phyloP scores from a whole-genome alignment of 2,797 vertebrate species.

The Coccyzus lansbergi region DNA sequence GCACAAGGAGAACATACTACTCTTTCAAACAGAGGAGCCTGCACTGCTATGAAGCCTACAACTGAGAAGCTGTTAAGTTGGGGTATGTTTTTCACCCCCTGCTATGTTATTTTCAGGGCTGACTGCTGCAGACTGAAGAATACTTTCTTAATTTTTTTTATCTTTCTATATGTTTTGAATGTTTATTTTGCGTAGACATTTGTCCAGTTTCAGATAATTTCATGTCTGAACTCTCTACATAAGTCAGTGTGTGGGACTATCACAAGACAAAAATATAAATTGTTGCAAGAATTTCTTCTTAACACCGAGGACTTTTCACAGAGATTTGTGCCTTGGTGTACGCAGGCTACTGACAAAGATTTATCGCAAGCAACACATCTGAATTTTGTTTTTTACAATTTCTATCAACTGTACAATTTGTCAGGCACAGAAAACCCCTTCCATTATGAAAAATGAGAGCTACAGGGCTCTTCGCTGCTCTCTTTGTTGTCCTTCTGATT shows the following conservation, averaged over 20 bases:
- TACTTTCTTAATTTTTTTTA: neutral
- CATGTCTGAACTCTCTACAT: neutral
- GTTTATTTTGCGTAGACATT: neutral
- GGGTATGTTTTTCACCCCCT: neutral
- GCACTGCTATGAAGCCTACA: neutral
- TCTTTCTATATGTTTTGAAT: neutral
- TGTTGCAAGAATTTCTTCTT: neutral
- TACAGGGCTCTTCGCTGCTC: neutral
- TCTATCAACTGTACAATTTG: neutral
- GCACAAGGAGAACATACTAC: neutral
- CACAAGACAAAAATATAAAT: neutral
- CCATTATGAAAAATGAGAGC: neutral
- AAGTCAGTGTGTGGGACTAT: neutral
- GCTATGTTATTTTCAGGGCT: constrained; percentile 1
- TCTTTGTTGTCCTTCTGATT: constrained; percentile 14
- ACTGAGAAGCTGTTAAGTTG: neutral
- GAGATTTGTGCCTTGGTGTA: neutral
- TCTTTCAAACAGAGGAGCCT: neutral
- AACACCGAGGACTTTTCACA: neutral
- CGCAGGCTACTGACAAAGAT: neutral
- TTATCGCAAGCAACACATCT: neutral
- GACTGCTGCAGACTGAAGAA: constrained; percentile 1
- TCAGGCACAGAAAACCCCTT: constrained; percentile 26
- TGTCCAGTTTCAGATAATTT: constrained; percentile 36
- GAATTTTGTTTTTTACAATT: neutral